Percentiles rank a stretch among this genome's conserved stretches.
These are phyloP conservation scores for Galaxias olidus DNA, from an alignment of 2,797 vertebrate genomes.

Conservation along the genomic window DNA sequence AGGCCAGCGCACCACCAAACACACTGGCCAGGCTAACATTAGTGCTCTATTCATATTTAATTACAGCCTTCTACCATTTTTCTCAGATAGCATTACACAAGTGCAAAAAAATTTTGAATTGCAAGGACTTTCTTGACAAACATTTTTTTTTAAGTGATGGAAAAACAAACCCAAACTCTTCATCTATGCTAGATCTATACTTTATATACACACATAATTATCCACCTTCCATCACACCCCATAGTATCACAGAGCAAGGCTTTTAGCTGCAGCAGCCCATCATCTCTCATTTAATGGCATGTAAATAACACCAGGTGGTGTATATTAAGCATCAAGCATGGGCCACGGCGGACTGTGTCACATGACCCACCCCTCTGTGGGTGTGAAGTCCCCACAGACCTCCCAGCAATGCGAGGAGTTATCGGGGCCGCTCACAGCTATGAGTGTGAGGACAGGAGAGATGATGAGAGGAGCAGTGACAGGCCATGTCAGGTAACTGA, in stretches of 20 bases:
- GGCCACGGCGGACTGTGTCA: constrained; percentile 65
- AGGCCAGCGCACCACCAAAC: constrained; percentile 65
- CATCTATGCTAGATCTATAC: constrained; percentile 2
- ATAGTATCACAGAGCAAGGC: constrained; percentile 29
- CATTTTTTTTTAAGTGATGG: background rate
- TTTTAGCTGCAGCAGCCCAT: constrained; percentile 7
- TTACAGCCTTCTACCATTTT: constrained; percentile 71
- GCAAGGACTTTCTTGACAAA: too few species aligned
- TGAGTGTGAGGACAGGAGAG: constrained; percentile 44
- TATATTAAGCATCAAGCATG: constrained; percentile 75
- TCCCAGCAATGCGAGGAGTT: constrained; percentile 39
- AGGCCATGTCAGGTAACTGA: constrained; percentile 60
- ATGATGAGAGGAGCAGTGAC: constrained; percentile 57
- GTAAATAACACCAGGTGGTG: constrained; percentile 77
- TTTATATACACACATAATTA: constrained; percentile 18
- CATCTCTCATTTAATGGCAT: constrained; percentile 65
- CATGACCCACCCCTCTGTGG: constrained; percentile 57
- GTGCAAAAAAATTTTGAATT: background rate
- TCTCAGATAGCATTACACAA: constrained; percentile 67
- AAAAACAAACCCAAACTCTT: constrained; percentile 9
- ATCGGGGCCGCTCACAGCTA: background rate
- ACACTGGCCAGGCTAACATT: constrained; percentile 68
- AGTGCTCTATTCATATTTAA: constrained; percentile 79
- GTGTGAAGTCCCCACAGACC: constrained; percentile 68
- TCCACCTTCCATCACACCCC: constrained; percentile 27